These are phyloP conservation scores for Crotophaga sulcirostris DNA, from an alignment of 2,113 vertebrate species.

Conservation along the genomic window DNA sequence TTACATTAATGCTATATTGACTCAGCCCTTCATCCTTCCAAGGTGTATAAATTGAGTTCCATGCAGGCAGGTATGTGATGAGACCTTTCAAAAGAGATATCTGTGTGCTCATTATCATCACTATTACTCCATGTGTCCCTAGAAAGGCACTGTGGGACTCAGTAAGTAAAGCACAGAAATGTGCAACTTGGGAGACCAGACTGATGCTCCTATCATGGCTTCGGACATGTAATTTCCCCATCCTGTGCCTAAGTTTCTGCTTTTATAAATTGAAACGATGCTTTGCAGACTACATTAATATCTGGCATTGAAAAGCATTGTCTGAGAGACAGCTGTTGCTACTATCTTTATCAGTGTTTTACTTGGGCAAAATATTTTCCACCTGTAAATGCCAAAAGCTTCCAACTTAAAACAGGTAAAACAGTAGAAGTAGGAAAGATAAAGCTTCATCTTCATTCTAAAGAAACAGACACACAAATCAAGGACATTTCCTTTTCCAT, in stretches of 20 bases:
- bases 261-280: conserved; percentile 3
- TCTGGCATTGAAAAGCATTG: neutral
- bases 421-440: neutral
- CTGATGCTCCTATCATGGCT: neutral
- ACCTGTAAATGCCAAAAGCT: neutral
- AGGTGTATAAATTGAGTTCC: conserved; percentile 31
- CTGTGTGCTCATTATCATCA: neutral
- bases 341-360: neutral
- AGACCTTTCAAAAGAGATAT: conserved; percentile 27
- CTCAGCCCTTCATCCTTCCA: conserved; percentile 40
- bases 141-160: neutral
- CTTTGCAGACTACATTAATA: neutral
- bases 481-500: neutral
- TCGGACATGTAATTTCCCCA: neutral
- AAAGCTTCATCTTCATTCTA: neutral
- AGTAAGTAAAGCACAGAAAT: neutral
- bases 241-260: conserved; percentile 24
- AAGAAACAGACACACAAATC: neutral
- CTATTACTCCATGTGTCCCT: neutral
- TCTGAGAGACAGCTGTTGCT: neutral
- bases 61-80: conserved; percentile 2
- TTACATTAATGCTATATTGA: conserved; percentile 47
- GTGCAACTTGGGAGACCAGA: neutral
- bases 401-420: neutral
- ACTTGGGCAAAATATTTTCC: neutral